phyloP scores from a whole-genome alignment of 2,113 vertebrate genomes.

The Campylomormyrus numenius region DNA sequence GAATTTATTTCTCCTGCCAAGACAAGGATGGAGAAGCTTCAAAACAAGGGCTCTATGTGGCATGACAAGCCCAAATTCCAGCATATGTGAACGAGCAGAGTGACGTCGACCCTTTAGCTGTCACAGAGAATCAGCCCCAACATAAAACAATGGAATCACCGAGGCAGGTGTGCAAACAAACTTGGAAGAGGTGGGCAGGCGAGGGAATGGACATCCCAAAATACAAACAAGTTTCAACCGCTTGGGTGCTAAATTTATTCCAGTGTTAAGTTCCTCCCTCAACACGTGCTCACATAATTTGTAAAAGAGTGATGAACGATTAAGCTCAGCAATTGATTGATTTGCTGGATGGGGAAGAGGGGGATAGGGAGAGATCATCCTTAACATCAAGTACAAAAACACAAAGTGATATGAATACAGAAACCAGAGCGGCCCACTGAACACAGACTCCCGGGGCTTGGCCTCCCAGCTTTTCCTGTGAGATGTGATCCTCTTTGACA shows the following conservation, averaged over 20 bases:
- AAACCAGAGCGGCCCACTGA: not conserved
- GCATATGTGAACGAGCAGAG: not conserved
- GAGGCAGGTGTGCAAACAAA: conserved; percentile 55
- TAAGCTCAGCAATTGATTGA: not conserved
- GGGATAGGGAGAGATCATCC: not conserved
- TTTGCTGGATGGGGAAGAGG: not conserved
- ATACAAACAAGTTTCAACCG: not conserved
- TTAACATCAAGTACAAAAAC: not conserved
- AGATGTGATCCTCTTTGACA: not conserved
- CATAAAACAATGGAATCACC: conserved; percentile 35
- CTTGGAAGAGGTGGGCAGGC: conserved; percentile 21
- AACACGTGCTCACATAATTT: not conserved
- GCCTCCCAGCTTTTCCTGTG: not conserved
- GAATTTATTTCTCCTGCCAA: not conserved
- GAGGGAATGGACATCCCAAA: conserved; percentile 30
- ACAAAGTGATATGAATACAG: not conserved
- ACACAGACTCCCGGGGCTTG: not conserved
- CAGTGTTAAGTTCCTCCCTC: conserved; percentile 18
- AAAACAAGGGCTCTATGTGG: not conserved
- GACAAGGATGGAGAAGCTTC: not conserved
- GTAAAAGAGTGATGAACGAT: not conserved
- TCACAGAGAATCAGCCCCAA: conserved; percentile 45
- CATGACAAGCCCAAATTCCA: not conserved
- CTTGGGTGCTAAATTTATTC: conserved; percentile 30
- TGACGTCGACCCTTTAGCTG: conserved; percentile 21